Conservation (phyloP, 1,140 invertebrate genomes). For the Drosophila dunni region DNA sequence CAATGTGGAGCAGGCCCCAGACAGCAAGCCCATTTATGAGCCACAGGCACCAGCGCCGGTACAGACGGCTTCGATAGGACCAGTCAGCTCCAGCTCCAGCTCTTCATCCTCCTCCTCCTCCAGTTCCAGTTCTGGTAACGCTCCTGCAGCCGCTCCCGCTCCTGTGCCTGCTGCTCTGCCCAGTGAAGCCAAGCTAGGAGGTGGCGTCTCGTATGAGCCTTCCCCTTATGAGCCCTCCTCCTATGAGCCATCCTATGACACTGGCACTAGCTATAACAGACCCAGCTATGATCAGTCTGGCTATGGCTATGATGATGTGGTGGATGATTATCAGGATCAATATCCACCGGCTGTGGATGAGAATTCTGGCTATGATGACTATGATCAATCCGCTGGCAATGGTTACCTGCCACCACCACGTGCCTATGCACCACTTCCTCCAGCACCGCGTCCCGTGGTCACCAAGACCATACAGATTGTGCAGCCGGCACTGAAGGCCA, state of each 20-base stretch:
- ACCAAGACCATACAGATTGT: slow-evolving; percentile 83
- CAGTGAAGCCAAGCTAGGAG: slow-evolving; percentile 30
- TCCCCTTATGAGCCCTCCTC: slow-evolving; percentile 44
- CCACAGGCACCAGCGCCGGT: slow-evolving; percentile 31
- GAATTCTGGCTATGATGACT: slow-evolving; percentile 65
- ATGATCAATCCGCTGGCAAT: slow-evolving; percentile 53
- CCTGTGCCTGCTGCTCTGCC: slow-evolving; percentile 28
- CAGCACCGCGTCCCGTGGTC: slow-evolving; percentile 60
- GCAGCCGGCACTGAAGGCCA: slow-evolving; percentile 80
- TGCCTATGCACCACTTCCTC: slow-evolving; percentile 42
- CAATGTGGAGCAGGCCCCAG: slow-evolving; percentile 53
- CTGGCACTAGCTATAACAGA: slow-evolving; percentile 59
- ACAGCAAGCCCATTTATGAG: slow-evolving; percentile 69
- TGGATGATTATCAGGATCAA: slow-evolving; percentile 72
- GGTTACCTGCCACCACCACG: slow-evolving; percentile 66
- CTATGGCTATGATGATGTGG: slow-evolving; percentile 68
- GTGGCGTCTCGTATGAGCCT: slow-evolving; percentile 32
- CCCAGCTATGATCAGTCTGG: slow-evolving; percentile 62
- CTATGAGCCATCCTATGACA: slow-evolving; percentile 52
- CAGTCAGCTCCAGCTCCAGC: slow-evolving; percentile 18
- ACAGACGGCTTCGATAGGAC: slow-evolving; percentile 29
- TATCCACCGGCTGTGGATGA: slow-evolving; percentile 74
- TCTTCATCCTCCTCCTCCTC: slow-evolving; percentile 27
- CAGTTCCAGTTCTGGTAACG: slow-evolving; percentile 16
- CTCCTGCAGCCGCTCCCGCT: background rate